Base-by-base conservation (phyloP, 2,888 invertebrate species). In the Aphodius sticticus region DNA sequence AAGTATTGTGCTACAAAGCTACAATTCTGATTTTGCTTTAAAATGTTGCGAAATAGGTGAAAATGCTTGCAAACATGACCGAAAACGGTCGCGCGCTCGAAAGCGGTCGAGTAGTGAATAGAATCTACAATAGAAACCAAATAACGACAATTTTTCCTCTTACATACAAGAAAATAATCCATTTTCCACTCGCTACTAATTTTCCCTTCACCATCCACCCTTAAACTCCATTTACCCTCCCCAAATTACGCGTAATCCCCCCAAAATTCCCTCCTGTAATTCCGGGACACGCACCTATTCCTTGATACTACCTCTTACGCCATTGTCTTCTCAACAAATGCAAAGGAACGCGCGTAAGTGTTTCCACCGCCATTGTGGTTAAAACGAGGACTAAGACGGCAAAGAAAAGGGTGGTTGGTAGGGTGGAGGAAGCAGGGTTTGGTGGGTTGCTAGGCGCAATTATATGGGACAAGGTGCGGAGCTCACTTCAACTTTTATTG, bases 401-500 rank as follows among this genome's bases (percentile, higher is more conserved):
- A 53, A 53, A 53, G 53, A 53, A 12, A 12, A 1, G 53, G 12
- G 53, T 26, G 53, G 53, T 53, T 1, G 7, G 53, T 53, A 53
- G 9, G 9, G 53, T 1, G 12, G 9, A 53, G 53, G 6, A 53
- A 1, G 53, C 53, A 7, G 53, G 53, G 53, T 7, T 12, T 53
- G 53, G 53, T 1, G 53, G 53, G 53, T 53, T 53, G 9, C 53
- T 12, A 53, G 53, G 53, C 53, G 12, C 53, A 53, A 53, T 53
- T 53, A 53, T 53, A 3, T 53, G 53, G 53, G 53, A 53, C 53
- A 53, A 53, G 53, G 53, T 53, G 53, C 53, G 53, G 53, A 53
- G 53, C 53, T 53, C 53, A 53, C 53, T 53, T 53, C 53, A 53
- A 53, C 53, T 53, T 53, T 53, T 53, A 53, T 53, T 53, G 53